These are phyloP conservation scores for Notodonta ziczac DNA, from an alignment of 2,888 invertebrate genomes.

Conservation along the genomic window DNA sequence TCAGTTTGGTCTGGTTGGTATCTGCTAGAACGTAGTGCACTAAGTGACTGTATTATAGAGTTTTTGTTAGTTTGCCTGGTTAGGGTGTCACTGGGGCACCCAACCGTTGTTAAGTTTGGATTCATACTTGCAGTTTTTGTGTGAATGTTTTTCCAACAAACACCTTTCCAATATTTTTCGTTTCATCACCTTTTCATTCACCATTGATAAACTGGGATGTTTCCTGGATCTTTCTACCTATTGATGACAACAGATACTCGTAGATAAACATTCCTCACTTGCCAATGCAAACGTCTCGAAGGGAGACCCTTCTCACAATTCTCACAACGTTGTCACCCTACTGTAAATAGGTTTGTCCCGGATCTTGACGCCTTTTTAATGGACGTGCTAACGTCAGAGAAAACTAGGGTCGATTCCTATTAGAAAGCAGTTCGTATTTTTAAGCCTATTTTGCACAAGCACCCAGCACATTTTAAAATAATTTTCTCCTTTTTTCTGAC, in stretches of 20 bases:
- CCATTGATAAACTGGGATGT: slow-evolving; percentile 11
- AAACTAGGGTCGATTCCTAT: not conserved
- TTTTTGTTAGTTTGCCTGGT: no score
- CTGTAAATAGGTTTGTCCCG: slow-evolving; percentile 35
- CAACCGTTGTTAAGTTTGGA: no score
- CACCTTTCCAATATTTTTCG: not conserved
- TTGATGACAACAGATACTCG: not conserved
- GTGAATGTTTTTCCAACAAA: not conserved
- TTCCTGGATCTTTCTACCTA: slow-evolving; percentile 8
- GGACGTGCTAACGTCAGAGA: slow-evolving; percentile 22
- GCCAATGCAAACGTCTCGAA: slow-evolving; percentile 20
- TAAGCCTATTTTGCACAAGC: no score
- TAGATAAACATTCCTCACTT: slow-evolving; percentile 14
- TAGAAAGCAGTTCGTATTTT: no score
- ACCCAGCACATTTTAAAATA: no score
- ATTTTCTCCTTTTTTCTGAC: no score
- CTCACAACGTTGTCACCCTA: slow-evolving; percentile 23
- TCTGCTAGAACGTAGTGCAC: no score
- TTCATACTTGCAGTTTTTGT: no score
- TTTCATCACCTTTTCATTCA: not conserved
- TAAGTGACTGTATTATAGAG: no score
- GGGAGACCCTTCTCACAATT: slow-evolving; percentile 42
- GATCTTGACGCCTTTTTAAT: slow-evolving; percentile 38
- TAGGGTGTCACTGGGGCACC: no score
- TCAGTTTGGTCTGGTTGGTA: no score